Percentiles rank a stretch among this genome's conserved stretches.
Evolutionary conservation across 2,797 vertebrate species (phyloP).

Genomic region (Sarcophilus harrisii): DNA sequence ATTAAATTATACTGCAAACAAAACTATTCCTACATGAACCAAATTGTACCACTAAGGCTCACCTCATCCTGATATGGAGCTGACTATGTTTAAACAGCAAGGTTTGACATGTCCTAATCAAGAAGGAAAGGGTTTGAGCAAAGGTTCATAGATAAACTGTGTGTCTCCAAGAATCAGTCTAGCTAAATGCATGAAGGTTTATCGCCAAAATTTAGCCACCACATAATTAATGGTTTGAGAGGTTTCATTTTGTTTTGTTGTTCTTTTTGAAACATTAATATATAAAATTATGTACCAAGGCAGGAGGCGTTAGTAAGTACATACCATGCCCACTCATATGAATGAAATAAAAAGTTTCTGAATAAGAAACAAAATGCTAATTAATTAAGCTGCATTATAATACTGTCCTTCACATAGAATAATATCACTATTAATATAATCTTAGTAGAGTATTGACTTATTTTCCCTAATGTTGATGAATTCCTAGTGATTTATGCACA

Average conservation of each 20-base stretch:
- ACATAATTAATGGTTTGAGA: neutral
- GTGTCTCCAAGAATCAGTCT: neutral
- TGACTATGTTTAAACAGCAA: neutral
- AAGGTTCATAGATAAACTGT: neutral
- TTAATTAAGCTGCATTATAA: neutral
- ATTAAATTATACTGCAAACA: constrained; percentile 14
- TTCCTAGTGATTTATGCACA: neutral
- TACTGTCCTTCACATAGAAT: neutral
- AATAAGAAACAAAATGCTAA: neutral
- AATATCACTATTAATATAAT: neutral
- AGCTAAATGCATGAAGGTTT: neutral
- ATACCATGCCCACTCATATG: neutral
- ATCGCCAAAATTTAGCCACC: neutral
- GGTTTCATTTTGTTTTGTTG: neutral
- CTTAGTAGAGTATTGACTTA: neutral
- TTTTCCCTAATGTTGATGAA: neutral
- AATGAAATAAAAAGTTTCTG: neutral
- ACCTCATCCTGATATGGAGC: neutral
- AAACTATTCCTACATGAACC: constrained; percentile 22
- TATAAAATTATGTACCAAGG: neutral
- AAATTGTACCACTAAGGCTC: neutral
- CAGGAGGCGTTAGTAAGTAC: neutral
- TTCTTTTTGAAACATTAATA: neutral
- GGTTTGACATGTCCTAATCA: neutral
- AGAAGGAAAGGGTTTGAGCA: neutral